Percentiles rank a stretch among this genome's conserved stretches.
These are phyloP conservation scores for Nasonovia ribisnigri DNA, from an alignment of 2,888 invertebrate genomes.

Conservation along the genomic window DNA sequence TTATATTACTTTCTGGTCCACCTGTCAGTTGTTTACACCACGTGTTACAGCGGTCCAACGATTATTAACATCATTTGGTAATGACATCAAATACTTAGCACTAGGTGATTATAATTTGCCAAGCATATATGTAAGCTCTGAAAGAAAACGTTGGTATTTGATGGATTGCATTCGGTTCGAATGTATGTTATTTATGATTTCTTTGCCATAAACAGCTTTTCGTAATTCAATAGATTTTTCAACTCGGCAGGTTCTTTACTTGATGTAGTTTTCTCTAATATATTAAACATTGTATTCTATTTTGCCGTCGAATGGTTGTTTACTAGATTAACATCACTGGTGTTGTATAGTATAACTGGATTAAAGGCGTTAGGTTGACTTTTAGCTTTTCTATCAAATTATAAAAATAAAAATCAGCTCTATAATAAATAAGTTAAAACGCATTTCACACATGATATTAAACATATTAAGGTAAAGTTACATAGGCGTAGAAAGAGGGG, in stretches of 20 bases:
- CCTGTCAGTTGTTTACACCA: not conserved
- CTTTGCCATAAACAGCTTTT: slow-evolving; percentile 41
- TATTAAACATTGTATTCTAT: not conserved
- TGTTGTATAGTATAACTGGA: not conserved
- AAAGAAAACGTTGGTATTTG: slow-evolving; percentile 28
- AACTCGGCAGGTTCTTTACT: slow-evolving; percentile 22
- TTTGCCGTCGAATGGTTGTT: not conserved
- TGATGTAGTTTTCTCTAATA: slow-evolving; percentile 10
- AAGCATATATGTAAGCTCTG: not conserved
- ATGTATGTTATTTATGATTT: slow-evolving; percentile 44
- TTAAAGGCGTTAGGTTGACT: not conserved
- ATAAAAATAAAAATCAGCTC: not conserved
- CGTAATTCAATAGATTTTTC: slow-evolving; percentile 49
- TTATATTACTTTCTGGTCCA: not conserved
- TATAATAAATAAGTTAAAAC: not conserved
- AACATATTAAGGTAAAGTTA: not conserved
- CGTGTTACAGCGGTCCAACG: not conserved
- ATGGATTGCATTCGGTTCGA: slow-evolving; percentile 29
- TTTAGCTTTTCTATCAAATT: not conserved
- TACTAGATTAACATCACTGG: not conserved
- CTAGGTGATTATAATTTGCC: not conserved
- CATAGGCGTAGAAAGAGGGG: not conserved
- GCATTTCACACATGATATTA: not conserved
- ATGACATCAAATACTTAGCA: slow-evolving; percentile 10
- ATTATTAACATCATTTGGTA: slow-evolving; percentile 22